phyloP scores from a whole-genome alignment of 2,888 invertebrate species.

The Linyphia triangularis region DNA sequence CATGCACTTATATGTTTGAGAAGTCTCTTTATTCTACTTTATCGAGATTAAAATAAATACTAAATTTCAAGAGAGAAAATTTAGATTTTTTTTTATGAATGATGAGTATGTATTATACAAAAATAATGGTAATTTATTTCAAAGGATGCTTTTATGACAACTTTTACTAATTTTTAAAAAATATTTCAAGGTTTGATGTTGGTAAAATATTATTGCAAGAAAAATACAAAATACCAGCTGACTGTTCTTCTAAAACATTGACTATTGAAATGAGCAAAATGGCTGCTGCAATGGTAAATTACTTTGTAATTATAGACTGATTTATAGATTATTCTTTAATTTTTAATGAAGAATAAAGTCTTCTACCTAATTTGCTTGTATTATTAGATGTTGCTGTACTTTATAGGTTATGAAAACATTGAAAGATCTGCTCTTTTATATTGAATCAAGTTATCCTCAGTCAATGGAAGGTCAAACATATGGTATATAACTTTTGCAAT shows the following conservation, averaged over 20 bases:
- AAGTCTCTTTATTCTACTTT: no score
- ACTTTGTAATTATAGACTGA: not conserved
- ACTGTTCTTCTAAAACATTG: conserved; percentile 83
- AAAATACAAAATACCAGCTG: conserved; percentile 37
- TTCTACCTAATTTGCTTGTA: not conserved
- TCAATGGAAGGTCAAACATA: conserved; percentile 84
- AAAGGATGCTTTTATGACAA: not conserved
- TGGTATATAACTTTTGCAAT: conserved; percentile 30
- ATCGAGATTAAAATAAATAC: no score
- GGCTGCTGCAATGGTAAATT: conserved; percentile 84
- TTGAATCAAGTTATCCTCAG: conserved; percentile 84
- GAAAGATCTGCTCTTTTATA: conserved; percentile 83
- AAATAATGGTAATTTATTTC: not conserved
- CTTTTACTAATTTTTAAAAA: not conserved
- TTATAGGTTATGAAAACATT: conserved; percentile 83
- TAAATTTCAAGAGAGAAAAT: no score
- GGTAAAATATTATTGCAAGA: conserved; percentile 75
- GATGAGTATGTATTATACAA: no score
- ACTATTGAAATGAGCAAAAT: conserved; percentile 84
- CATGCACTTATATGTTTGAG: no score
- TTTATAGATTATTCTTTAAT: not conserved
- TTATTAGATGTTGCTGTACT: not conserved
- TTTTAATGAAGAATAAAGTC: not conserved
- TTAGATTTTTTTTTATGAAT: no score
- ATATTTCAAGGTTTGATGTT: conserved; percentile 75